Percentiles rank a stretch among this genome's conserved stretches.
Evolutionary conservation across 2,797 vertebrate species (phyloP).

Genomic region (Meda fulgida): DNA sequence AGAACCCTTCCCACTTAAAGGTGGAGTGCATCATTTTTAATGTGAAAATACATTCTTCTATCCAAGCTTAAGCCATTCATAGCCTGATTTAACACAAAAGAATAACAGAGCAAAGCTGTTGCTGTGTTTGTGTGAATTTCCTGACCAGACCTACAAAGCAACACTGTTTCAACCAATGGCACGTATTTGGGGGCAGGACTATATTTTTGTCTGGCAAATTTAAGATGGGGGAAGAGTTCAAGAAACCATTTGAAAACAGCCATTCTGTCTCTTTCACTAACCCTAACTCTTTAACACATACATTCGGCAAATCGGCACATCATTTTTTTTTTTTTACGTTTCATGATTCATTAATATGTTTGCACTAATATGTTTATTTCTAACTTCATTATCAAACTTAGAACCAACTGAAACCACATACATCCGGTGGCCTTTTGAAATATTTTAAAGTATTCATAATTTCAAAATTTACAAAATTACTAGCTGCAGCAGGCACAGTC

Average conservation of each 20-base stretch:
- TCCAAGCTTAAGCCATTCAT: not conserved
- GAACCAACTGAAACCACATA: not conserved
- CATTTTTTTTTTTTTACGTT: not conserved
- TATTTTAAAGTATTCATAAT: not conserved
- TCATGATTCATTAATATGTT: not conserved
- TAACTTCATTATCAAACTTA: not conserved
- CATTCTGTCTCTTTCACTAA: not conserved
- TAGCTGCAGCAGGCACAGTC: too few species aligned
- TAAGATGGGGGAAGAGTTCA: not conserved
- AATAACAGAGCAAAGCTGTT: not conserved
- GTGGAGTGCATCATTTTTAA: not conserved
- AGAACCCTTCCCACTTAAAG: constrained; percentile 20
- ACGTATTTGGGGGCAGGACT: not conserved
- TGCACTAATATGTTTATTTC: not conserved
- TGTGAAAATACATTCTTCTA: not conserved
- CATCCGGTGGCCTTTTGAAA: not conserved
- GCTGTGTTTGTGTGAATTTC: not conserved
- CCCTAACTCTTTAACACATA: not conserved
- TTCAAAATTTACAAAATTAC: not conserved
- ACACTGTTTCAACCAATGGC: not conserved
- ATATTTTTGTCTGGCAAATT: not conserved
- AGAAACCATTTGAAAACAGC: not conserved
- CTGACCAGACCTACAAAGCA: not conserved
- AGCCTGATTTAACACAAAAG: not conserved
- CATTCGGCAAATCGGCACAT: too few species aligned